Conservation (phyloP, 1,140 invertebrate genomes). For the Melanaphis sacchari region DNA sequence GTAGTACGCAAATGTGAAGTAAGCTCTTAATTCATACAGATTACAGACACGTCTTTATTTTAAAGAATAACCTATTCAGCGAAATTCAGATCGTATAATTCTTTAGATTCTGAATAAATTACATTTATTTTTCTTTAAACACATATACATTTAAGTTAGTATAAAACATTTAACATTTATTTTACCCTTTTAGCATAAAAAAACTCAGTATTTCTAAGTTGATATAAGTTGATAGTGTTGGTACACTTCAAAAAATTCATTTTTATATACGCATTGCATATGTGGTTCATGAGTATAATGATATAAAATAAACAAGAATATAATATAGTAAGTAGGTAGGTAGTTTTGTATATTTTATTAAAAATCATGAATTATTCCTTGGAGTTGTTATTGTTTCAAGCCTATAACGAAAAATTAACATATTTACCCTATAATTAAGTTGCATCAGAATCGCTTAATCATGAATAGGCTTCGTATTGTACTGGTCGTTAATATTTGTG, state of each 20-base stretch:
- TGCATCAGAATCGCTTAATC: not conserved
- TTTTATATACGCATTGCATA: not conserved
- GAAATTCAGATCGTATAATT: not conserved
- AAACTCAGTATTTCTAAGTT: not conserved
- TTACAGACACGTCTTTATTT: not conserved
- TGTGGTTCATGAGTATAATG: not conserved
- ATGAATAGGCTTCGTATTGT: not conserved
- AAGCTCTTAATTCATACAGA: not conserved
- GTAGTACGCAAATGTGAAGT: not conserved
- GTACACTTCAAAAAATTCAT: not conserved
- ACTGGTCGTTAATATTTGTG: not conserved
- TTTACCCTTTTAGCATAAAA: not conserved
- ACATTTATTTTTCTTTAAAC: not conserved
- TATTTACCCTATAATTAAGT: not conserved
- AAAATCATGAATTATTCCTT: not conserved
- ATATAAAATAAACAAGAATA: not conserved
- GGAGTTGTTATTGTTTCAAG: not conserved
- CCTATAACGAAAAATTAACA: not conserved
- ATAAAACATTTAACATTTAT: not conserved
- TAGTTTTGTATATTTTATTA: not conserved
- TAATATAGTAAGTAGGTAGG: not conserved
- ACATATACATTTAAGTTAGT: not conserved
- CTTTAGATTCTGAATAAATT: not conserved
- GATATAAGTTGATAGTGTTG: not conserved
- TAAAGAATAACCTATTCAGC: not conserved